These are phyloP conservation scores for Cynopterus brachyotis DNA, from an alignment of 2,113 vertebrate genomes.

Conservation along the genomic window DNA sequence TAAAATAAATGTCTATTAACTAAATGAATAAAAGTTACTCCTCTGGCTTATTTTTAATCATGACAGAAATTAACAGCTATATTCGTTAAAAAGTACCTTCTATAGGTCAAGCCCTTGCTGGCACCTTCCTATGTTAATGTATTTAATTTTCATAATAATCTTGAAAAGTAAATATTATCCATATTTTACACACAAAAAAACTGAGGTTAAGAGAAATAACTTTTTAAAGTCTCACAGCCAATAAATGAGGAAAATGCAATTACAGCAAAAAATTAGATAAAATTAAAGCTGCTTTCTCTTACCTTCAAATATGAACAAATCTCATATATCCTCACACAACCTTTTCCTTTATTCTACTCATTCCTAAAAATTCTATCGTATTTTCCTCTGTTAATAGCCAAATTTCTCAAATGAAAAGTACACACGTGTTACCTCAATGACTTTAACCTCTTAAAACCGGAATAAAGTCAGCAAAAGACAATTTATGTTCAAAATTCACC, in stretches of 20 bases:
- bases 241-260: background rate
- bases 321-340: background rate
- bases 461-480: background rate
- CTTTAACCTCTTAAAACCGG: conserved; percentile 3
- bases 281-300: conserved; percentile 13
- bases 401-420: conserved; percentile 5
- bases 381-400: background rate
- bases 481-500: conserved; percentile 14
- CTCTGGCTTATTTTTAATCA: conserved; percentile 6
- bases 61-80: background rate
- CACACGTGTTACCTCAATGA: background rate
- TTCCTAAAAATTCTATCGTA: background rate
- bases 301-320: conserved; percentile 12
- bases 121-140: background rate
- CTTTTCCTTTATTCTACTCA: background rate
- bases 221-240: background rate
- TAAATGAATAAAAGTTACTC: conserved; percentile 3
- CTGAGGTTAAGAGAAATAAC: background rate
- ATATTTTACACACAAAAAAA: conserved; percentile 1
- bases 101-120: background rate
- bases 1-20: conserved; percentile 32
- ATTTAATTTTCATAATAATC: background rate
- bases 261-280: background rate
- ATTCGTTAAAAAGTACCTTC: background rate
- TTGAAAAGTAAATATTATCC: background rate